Evolutionary conservation across 2,888 invertebrate genomes (phyloP), one percentile per base, ranked within the genome.

Genomic region (Argyresthia albistria): DNA sequence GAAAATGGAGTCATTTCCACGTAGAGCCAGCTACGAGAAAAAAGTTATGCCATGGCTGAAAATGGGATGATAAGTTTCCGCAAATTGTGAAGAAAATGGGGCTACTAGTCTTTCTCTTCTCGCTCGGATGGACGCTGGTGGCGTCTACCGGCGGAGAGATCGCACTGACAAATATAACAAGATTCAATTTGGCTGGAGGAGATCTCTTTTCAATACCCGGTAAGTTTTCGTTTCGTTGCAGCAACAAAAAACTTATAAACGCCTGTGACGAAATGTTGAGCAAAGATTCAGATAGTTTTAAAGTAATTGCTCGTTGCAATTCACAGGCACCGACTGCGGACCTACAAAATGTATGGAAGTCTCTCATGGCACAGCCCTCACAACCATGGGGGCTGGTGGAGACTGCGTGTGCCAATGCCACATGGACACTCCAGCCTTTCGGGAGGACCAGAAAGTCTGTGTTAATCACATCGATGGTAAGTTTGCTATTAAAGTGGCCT

Each of bases 381-480:
- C 77, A 0, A 74, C 80, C 1, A 77, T 89, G 59, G 80, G 80
- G 7, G 74, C 89, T 39, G 69, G 71, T 11, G 77, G 73, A 50
- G 76, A 72, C 52, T 94, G 93, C 69, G 88, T 89, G 42, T 94
- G 94, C 66, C 92, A 92, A 57, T 94, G 94, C 65, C 89, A 91
- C 39, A 74, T 79, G 3, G 90, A 90, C 52, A 81, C 90, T 2
- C 93, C 93, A 0, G 89, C 92, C 48, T 93, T 93, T 74, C 87
- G 94, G 43, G 94, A 94, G 65, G 94, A 94, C 70, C 88, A 91
- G 59, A 82, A 88, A 46, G 88, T 91, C 56, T 94, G 94, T 69
- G 92, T 93, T 59, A 91, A 92, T 69, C 90, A 92, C 63, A 90
- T 94, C 59, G 91, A 92, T 63, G 94, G 94, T 93, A 76, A 89